phyloP scores from a whole-genome alignment of 2,113 vertebrate species.

The Beaufortia kweichowensis region DNA sequence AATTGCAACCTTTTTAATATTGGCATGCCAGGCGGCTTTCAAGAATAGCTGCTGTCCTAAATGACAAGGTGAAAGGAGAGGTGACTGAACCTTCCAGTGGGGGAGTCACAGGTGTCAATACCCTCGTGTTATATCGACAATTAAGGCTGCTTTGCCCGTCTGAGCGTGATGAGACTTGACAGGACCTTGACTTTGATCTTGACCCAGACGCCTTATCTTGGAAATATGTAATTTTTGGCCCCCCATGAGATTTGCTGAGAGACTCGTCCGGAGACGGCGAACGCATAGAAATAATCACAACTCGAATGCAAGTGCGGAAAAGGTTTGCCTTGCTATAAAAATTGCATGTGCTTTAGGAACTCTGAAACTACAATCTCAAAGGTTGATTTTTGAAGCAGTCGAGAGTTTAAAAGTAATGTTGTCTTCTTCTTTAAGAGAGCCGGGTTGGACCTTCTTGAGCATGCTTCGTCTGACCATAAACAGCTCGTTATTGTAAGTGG shows the following conservation, averaged over 20 bases:
- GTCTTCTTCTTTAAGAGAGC: constrained; percentile 44
- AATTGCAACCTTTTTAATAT: constrained; percentile 73
- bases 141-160: constrained; percentile 60
- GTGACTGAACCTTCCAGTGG: constrained; percentile 50
- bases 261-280: constrained; percentile 35
- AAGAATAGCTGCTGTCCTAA: constrained; percentile 48
- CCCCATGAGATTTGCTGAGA: constrained; percentile 51
- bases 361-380: constrained; percentile 37
- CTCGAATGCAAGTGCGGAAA: background rate
- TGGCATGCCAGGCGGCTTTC: constrained; percentile 57
- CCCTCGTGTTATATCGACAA: constrained; percentile 69
- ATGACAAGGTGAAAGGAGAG: constrained; percentile 52
- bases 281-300: constrained; percentile 29
- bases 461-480: constrained; percentile 72
- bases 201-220: constrained; percentile 62
- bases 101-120: constrained; percentile 72
- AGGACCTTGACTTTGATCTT: constrained; percentile 69
- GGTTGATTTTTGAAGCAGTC: constrained; percentile 39
- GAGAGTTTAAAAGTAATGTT: constrained; percentile 4
- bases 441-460: constrained; percentile 54
- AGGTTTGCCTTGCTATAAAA: constrained; percentile 10
- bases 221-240: constrained; percentile 61
- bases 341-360: constrained; percentile 26
- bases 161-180: constrained; percentile 68
- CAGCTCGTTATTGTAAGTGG: constrained; percentile 71